Percentiles rank a stretch among this genome's conserved stretches.
Evolutionary conservation across 2,113 vertebrate species (phyloP).

Genomic region (Embiotoca jacksoni): DNA sequence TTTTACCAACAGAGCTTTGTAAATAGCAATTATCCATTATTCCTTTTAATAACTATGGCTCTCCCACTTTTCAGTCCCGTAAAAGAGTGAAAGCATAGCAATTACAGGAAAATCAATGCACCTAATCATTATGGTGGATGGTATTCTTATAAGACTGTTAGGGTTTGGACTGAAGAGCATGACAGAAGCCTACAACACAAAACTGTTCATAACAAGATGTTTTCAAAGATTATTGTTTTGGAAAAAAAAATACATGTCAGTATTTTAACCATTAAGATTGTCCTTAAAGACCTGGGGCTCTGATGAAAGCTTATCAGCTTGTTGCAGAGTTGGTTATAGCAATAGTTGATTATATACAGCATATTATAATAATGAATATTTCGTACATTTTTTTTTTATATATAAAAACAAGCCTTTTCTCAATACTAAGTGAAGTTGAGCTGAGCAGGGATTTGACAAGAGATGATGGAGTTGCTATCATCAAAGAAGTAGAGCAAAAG

Average conservation of each 20-base stretch:
- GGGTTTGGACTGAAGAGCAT: conserved; percentile 10
- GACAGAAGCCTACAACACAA: background rate
- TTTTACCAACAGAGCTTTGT: conserved; percentile 71
- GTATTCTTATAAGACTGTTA: conserved; percentile 54
- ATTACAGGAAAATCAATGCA: conserved; percentile 70
- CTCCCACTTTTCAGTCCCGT: background rate
- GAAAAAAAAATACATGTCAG: background rate
- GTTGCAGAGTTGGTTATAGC: too few relatives aligned
- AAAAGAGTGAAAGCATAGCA: conserved; percentile 44
- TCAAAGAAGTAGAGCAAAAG: background rate
- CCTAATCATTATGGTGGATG: conserved; percentile 48
- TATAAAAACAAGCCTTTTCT: background rate
- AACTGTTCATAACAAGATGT: background rate
- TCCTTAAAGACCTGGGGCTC: background rate
- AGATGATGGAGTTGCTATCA: conserved; percentile 8
- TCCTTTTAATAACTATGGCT: conserved; percentile 59
- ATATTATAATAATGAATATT: too few relatives aligned
- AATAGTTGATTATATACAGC: too few relatives aligned
- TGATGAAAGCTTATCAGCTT: background rate
- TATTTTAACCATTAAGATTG: background rate
- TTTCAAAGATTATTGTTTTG: background rate
- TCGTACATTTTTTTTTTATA: too few relatives aligned
- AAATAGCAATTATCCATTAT: conserved; percentile 67
- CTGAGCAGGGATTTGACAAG: background rate
- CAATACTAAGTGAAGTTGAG: background rate